Evolutionary conservation across 2,113 vertebrate species (phyloP).

Genomic region (Datnioides undecimradiatus): DNA sequence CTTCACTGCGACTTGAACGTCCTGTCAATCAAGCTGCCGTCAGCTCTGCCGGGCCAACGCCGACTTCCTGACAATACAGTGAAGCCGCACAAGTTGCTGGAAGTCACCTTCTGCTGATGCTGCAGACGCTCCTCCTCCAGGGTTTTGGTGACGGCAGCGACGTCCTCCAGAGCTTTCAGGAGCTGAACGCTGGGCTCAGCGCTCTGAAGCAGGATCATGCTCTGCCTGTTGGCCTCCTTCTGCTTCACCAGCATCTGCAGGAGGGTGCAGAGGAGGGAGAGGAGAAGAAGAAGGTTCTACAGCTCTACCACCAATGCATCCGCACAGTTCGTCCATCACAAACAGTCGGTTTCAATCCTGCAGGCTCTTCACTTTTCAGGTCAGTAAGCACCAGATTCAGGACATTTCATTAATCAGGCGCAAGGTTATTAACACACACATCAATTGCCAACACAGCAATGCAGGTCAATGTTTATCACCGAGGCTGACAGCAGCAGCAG

Average conservation of each 20-base stretch:
- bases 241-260: conserved; percentile 87
- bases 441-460: conserved; percentile 19
- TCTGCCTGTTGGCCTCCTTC: conserved; percentile 87
- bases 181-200: conserved; percentile 84
- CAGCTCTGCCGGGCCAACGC: not conserved
- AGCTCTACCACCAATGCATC: not conserved
- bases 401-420: conserved; percentile 38
- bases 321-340: not conserved
- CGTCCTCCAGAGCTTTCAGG: conserved; percentile 85
- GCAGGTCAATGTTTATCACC: conserved; percentile 17
- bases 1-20: not conserved
- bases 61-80: not conserved
- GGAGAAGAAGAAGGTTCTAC: not conserved
- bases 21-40: not conserved
- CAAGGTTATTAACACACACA: conserved; percentile 26
- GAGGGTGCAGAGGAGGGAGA: not conserved
- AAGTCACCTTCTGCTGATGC: conserved; percentile 82
- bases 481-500: not conserved
- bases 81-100: not conserved
- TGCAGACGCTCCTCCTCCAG: conserved; percentile 84
- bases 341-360: conserved; percentile 11
- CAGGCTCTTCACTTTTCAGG: conserved; percentile 54
- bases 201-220: conserved; percentile 85
- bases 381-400: conserved; percentile 53
- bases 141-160: conserved; percentile 80